Evolutionary conservation across 2,888 invertebrate genomes (phyloP), one percentile per base, ranked within the genome.

Genomic region (Xestia ashworthii): DNA sequence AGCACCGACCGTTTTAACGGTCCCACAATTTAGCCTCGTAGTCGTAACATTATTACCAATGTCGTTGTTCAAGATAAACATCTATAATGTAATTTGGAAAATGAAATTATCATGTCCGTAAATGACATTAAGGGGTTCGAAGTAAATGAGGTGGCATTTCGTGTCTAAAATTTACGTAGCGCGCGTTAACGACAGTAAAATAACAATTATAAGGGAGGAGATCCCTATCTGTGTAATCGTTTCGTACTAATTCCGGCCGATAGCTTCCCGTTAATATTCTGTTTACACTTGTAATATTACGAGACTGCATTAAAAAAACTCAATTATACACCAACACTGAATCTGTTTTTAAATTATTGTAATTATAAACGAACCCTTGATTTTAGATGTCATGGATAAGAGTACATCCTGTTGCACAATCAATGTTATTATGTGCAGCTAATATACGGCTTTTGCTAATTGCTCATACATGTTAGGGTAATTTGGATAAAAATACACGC

Each of bases 191-290:
- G 94, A 94, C 93, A 92, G 90, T 92, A 92, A 91, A 92, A 94
- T 94, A 93, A 94, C 92, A 92, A 92, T 93, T 93, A 92, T 88
- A 82, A 87, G 87, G 86, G 87, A 82, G 70, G 89, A 89, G 95
- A 95, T 95, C 80, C 71, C 80, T 95, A 95, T 95, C 95, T 89
- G 78, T 80, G 89, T 94, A 95, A 95, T 95, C 91, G 94, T 90
- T 95, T 93, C 92, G 87, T 89, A 92, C 93, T 93, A 94, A 95
- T 93, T 93, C 89, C 91, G 90, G 79, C 80, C 86, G 85, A 90
- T 90, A 89, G 88, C 86, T 89, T 88, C 88, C 90, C 89, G 89
- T 92, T 93, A 91, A 89, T 90, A 89, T 89, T 90, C 90, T 91
- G 90, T 93, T 93, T 91, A 93, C 92, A 92, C 90, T 91, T 91